These are phyloP conservation scores for Gandaritis pyraliata DNA, from an alignment of 2,888 invertebrate genomes.

Conservation along the genomic window DNA sequence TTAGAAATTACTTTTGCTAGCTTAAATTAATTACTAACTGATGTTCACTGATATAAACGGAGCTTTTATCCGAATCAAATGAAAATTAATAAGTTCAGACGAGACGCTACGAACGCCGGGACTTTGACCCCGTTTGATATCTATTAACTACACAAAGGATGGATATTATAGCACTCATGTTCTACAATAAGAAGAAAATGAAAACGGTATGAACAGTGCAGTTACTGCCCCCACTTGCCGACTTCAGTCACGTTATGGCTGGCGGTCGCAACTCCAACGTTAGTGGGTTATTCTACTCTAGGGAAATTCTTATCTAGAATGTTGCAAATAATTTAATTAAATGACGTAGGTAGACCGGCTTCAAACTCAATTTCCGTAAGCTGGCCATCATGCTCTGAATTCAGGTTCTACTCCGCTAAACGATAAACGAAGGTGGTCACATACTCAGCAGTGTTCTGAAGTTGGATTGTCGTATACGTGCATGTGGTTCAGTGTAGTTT, in stretches of 20 bases:
- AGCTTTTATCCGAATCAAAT: conserved; percentile 64
- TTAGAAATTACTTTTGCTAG: not conserved
- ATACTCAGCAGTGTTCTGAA: too few relatives aligned
- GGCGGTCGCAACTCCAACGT: conserved; percentile 17
- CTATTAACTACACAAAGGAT: conserved; percentile 41
- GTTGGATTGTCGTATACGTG: too few relatives aligned
- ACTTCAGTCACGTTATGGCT: conserved; percentile 29
- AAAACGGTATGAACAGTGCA: conserved; percentile 23
- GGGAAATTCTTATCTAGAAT: conserved; percentile 26
- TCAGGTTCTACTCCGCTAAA: too few relatives aligned
- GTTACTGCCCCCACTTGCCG: conserved; percentile 21
- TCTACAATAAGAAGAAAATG: conserved; percentile 41
- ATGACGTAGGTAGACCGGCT: conserved; percentile 5
- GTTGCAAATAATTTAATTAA: conserved; percentile 16
- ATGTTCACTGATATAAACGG: conserved; percentile 49
- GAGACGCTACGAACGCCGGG: conserved; percentile 50
- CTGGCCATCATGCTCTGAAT: not conserved
- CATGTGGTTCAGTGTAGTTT: too few relatives aligned
- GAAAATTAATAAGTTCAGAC: conserved; percentile 69
- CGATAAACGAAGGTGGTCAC: too few relatives aligned
- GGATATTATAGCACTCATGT: conserved; percentile 42
- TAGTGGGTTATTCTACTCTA: conserved; percentile 21
- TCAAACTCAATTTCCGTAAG: not conserved
- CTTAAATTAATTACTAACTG: conserved; percentile 20
- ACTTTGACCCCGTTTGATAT: conserved; percentile 58